Conservation (phyloP, 1,140 invertebrate genomes). For the Diploscapter pachys region DNA sequence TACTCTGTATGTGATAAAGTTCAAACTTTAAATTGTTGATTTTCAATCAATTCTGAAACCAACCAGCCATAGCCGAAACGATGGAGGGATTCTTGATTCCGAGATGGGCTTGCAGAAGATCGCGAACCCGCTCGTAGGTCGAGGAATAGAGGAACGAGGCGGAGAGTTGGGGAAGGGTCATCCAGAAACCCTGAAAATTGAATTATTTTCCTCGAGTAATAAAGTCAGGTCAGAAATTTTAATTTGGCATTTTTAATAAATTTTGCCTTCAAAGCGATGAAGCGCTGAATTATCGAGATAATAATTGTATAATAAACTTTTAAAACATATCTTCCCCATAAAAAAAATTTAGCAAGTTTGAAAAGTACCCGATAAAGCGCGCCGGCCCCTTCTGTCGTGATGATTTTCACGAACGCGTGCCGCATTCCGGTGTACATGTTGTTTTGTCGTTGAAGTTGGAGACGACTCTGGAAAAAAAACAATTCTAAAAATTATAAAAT, state of each 20-base stretch:
- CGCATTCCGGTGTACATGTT: conserved; percentile 69
- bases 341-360: no score
- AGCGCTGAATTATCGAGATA: no score
- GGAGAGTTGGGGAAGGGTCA: conserved; percentile 56
- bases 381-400: conserved; percentile 76
- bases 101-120: conserved; percentile 66
- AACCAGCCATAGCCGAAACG: conserved; percentile 51
- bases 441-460: conserved; percentile 69
- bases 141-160: conserved; percentile 75
- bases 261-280: no score
- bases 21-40: no score
- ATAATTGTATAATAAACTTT: no score
- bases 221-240: no score
- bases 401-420: conserved; percentile 86
- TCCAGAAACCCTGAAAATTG: conserved; percentile 56
- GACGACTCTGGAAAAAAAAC: conserved; percentile 68
- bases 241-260: no score
- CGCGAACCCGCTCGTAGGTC: conserved; percentile 85
- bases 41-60: not conserved
- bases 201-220: not conserved
- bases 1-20: no score
- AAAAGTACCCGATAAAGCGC: conserved; percentile 76
- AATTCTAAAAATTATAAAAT: no score
- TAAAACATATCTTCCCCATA: no score
- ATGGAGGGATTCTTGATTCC: conserved; percentile 44